Base-by-base conservation (phyloP, 2,888 invertebrate genomes). In the Oscheius sp. region DNA sequence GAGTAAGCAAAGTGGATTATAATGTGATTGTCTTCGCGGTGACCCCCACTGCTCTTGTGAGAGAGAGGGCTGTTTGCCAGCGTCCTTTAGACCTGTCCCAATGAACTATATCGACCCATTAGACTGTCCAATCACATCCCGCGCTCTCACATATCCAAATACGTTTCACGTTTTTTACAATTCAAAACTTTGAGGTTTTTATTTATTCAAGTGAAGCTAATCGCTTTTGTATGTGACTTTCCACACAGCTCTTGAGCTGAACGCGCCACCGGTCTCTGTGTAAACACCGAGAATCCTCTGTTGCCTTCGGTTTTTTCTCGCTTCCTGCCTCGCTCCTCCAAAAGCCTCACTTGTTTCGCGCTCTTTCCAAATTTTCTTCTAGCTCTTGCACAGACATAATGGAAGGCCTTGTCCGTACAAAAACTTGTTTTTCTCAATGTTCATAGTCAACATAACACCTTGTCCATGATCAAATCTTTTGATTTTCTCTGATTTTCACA, bases 221-320 rank as follows among this genome's bases (percentile, higher is more conserved):
- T 63, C n/a, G 48, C 63, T 37, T 63, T 21, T 48, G 29, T 63
- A 63, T 63, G 63, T 48, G 63, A 63, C 50, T 63, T 47, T 63
- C 47, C 48, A 29, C 63, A 63, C n/a, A 63, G 63, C 63, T 47
- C 63, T 63, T 63, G 63, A 63, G 63, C 48, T 60, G 7, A 60
- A 60, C n/a, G 63, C 63, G 50, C 63, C 42, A 68, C 68, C 68
- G 68, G 53, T 68, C 68, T 55, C 55, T 68, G 68, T 68, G 68
- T 55, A 68, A 53, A 68, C 68, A 68, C 37, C 68, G 35, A 21
- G 42, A 37, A 68, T 42, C 21, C 47, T 53, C 53, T 68, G 68
- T 68, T 68, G 68, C 68, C 55, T 68, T 65, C 51, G 48, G 65
- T 65, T 65, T 63, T 68, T 55, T 53, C 68, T 55, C 37, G 35